These are phyloP conservation scores for Zosterops pallidus DNA, from an alignment of 2,113 vertebrate genomes.

Conservation along the genomic window DNA sequence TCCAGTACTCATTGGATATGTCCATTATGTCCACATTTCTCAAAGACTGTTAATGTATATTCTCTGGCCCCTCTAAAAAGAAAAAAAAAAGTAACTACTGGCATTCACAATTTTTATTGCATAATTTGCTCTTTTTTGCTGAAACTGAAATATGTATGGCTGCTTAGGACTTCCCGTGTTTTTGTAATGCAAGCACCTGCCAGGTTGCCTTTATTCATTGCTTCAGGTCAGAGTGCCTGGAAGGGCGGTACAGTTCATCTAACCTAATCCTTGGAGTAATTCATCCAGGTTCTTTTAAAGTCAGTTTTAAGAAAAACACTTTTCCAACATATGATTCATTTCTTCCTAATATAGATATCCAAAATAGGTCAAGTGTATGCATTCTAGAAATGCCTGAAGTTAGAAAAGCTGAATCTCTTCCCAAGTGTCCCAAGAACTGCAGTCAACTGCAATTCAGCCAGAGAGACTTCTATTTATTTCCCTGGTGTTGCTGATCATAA, in stretches of 20 bases:
- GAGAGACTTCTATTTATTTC: constrained; percentile 17
- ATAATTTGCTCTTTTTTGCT: not conserved
- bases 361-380: constrained; percentile 35
- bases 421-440: not conserved
- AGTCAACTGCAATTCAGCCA: not conserved
- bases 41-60: not conserved
- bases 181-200: not conserved
- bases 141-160: not conserved
- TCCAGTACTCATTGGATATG: not conserved
- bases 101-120: not conserved
- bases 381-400: constrained; percentile 35
- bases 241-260: not conserved
- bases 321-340: not conserved
- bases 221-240: not conserved
- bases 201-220: not conserved
- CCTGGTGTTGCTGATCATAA: not conserved
- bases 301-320: not conserved
- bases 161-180: not conserved
- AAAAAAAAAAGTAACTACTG: not conserved
- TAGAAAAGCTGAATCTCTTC: constrained; percentile 7
- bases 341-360: not conserved
- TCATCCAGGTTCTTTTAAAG: not conserved
- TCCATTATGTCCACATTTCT: not conserved
- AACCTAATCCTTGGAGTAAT: not conserved
- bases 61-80: not conserved